A percentile compares a stretch with the other conserved stretches of the same genome.
Evolutionary conservation across 2,113 vertebrate species (phyloP).

Genomic region (Malurus elegans): DNA sequence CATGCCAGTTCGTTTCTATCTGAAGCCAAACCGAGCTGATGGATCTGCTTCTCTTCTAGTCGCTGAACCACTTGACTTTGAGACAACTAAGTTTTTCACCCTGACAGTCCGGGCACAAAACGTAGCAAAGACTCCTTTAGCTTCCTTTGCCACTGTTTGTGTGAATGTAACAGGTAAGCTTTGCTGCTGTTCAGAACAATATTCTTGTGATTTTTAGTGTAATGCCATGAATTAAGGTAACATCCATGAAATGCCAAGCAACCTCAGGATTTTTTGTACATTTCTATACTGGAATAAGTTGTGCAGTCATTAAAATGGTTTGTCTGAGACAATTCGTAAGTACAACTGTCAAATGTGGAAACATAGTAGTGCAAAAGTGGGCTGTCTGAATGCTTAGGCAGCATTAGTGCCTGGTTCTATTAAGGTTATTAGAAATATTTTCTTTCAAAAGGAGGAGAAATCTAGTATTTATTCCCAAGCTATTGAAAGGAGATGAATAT

Average conservation of each 20-base stretch:
- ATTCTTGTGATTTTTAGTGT: background rate
- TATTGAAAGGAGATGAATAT: background rate
- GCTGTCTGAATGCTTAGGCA: background rate
- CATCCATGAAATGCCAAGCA: background rate
- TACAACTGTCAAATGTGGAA: background rate
- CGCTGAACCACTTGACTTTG: slow-evolving; percentile 87
- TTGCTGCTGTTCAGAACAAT: background rate
- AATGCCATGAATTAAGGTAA: background rate
- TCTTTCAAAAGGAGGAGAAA: background rate
- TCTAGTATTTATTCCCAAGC: background rate
- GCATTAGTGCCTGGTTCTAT: background rate
- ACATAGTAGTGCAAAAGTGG: background rate
- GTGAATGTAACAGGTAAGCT: slow-evolving; percentile 84
- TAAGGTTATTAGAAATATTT: background rate
- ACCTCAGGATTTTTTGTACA: background rate
- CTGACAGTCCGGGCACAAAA: slow-evolving; percentile 85
- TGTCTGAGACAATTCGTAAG: background rate
- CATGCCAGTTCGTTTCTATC: slow-evolving; percentile 88
- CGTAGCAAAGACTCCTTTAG: slow-evolving; percentile 81
- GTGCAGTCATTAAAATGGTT: background rate
- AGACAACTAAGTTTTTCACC: slow-evolving; percentile 81
- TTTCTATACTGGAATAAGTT: background rate
- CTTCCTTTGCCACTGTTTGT: slow-evolving; percentile 84
- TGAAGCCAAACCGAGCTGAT: slow-evolving; percentile 85
- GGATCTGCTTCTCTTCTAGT: slow-evolving; percentile 86